Evolutionary conservation across 2,113 vertebrate genomes (phyloP).

Genomic region (Rhipidura dahli): DNA sequence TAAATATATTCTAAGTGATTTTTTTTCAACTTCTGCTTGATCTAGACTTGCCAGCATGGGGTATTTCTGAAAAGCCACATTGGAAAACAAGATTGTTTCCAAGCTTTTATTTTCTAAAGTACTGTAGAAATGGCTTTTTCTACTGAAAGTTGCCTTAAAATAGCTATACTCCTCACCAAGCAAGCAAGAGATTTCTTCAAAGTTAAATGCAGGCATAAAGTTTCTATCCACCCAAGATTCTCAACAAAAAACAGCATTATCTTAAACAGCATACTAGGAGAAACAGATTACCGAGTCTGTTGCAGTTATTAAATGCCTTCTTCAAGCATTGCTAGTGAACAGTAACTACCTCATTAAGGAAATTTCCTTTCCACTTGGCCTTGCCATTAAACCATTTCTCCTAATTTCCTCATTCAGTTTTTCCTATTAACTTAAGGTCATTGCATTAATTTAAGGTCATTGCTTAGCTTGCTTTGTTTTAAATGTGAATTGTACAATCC

Average conservation of each 20-base stretch:
- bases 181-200: not conserved
- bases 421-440: conserved; percentile 3
- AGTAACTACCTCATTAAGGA: conserved; percentile 34
- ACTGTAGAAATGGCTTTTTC: not conserved
- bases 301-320: conserved; percentile 7
- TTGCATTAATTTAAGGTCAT: conserved; percentile 2
- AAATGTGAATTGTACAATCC: not conserved
- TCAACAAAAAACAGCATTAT: not conserved
- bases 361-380: not conserved
- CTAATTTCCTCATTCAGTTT: conserved; percentile 33
- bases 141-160: not conserved
- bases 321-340: not conserved
- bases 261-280: not conserved
- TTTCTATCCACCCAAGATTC: not conserved
- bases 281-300: not conserved
- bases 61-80: not conserved
- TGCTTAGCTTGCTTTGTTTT: conserved; percentile 15
- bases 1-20: not conserved
- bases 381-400: not conserved
- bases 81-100: not conserved
- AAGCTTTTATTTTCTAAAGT: not conserved
- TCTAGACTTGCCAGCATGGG: not conserved
- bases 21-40: not conserved
- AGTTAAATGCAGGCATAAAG: not conserved
- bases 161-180: not conserved